phyloP scores from a whole-genome alignment of 2,113 vertebrate genomes.

The Sinocyclocheilus grahami region DNA sequence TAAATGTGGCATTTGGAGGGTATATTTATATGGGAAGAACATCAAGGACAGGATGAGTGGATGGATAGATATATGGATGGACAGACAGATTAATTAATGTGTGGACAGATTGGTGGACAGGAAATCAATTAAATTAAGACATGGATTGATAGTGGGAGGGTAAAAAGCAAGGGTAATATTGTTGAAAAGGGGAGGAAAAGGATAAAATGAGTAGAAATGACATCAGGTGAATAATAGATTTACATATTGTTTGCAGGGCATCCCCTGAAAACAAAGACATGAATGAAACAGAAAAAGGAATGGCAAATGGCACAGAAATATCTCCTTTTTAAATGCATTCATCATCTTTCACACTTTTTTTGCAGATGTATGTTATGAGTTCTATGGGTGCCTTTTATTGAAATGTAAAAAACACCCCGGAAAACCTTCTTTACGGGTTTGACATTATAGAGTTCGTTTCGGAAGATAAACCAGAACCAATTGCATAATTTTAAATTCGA shows the following conservation, averaged over 20 bases:
- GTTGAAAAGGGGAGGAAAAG: constrained; percentile 28
- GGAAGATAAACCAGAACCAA: neutral
- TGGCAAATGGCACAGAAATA: neutral
- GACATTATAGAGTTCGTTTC: neutral
- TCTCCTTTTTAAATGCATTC: neutral
- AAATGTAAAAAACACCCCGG: no score
- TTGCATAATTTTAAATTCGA: neutral
- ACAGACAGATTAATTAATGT: neutral
- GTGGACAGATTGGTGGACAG: neutral
- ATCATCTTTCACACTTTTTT: neutral
- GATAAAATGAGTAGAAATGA: constrained; percentile 29
- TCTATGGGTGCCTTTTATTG: neutral
- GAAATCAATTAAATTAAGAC: neutral
- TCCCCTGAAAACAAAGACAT: constrained; percentile 39
- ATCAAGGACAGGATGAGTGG: constrained; percentile 10
- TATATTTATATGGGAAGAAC: neutral
- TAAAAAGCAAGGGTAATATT: neutral
- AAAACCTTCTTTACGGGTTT: neutral
- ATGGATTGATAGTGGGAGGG: neutral
- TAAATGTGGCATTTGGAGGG: constrained; percentile 24
- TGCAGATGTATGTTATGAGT: neutral
- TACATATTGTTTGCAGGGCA: constrained; percentile 19
- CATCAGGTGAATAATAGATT: constrained; percentile 41
- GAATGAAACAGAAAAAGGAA: constrained; percentile 11
- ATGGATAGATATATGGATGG: constrained; percentile 11